phyloP scores from a whole-genome alignment of 2,888 invertebrate species.

The Tenthredo livida region DNA sequence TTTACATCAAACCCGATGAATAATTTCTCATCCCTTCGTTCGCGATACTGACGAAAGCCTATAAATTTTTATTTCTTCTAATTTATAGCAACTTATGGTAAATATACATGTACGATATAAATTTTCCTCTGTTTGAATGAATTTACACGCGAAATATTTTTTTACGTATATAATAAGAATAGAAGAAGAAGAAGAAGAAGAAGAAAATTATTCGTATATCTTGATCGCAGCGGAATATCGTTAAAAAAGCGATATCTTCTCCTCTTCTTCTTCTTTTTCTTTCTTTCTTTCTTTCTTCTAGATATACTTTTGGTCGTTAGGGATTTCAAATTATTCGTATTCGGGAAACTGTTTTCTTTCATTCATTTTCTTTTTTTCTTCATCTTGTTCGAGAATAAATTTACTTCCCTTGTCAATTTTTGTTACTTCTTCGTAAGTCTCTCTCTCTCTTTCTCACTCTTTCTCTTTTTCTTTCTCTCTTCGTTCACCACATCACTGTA shows the following conservation, averaged over 20 bases:
- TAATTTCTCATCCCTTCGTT: neutral
- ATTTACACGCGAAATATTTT: neutral
- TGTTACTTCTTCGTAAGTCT: too few species aligned
- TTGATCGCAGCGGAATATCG: neutral
- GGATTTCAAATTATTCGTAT: neutral
- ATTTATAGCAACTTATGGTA: neutral
- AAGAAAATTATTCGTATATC: neutral
- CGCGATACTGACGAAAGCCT: neutral
- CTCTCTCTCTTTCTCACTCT: too few species aligned
- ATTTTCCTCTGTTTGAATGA: neutral
- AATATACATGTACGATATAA: neutral
- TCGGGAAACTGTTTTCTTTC: neutral
- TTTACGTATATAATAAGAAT: neutral
- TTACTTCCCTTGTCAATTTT: neutral
- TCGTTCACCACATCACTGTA: neutral
- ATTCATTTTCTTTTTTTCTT: neutral
- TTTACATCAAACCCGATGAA: neutral
- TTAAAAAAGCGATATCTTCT: neutral
- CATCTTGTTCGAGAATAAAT: neutral
- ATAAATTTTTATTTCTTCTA: neutral
- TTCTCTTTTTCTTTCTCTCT: too few species aligned
- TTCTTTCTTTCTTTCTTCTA: neutral
- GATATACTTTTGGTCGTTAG: conserved; percentile 2
- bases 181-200: neutral
- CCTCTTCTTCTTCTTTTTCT: neutral